Base-by-base conservation (phyloP, 2,113 vertebrate species). In the Colinus virginianus region DNA sequence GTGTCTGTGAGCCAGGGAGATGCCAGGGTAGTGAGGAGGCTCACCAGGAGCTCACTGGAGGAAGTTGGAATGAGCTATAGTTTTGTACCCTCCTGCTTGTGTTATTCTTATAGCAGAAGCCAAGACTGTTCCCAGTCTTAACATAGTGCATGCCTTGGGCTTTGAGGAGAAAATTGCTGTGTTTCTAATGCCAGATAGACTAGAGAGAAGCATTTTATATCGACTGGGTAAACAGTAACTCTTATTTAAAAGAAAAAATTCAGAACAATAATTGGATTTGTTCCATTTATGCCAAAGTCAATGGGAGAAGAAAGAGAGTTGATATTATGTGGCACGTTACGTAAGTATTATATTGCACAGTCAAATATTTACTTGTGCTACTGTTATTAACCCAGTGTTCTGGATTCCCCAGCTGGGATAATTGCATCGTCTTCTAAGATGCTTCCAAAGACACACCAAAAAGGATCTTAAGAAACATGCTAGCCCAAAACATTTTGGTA, bases 181-280 rank as follows among this genome's bases (percentile, higher is more conserved):
- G 28, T 14, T 7, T 42, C 15, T 36, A 66, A 43, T 11, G 14
- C 13, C 34, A 14, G 2, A 14, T 1, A 23, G 21, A 26, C 10
- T 49, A 51, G 58, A 56, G 64, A 63, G 13, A 62, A 75, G 59
- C 36, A 28, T 58, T 49, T 46, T 23, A 7, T 21, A 7, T 8
- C 72, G n/a, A 8, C 0, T 1, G 4, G 6, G 16, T 32, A 46
- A 72, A 46, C 1, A 61, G 25, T 20, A 15, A 11, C 14, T 40
- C 0, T 19, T 26, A 64, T 45, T 42, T 40, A 45, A 72, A 87
- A 62, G 14, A 23, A 66, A 46, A 53, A 13, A n/a, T 68, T 43
- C 22, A 19, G 20, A 69, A 8, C 0, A 1, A 17, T 7, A 25
- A 11, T 28, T 75, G 30, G 30, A 13, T 16, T 48, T 34, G 8